phyloP scores from a whole-genome alignment of 1,140 invertebrate species.

The Aphaenogaster ashmeadi region DNA sequence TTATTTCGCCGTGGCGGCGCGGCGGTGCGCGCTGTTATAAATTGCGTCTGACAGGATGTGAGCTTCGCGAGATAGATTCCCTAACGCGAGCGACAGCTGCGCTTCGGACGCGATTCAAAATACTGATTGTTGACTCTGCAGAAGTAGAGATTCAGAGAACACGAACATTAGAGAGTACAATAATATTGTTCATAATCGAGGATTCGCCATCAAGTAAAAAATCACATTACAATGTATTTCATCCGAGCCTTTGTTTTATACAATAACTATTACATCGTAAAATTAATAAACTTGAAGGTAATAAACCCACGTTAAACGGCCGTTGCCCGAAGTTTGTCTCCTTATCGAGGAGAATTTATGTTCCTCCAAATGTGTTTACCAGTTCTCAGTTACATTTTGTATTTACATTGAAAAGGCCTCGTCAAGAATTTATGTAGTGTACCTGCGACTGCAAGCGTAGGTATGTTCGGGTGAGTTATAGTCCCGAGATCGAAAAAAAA shows the following conservation, averaged over 20 bases:
- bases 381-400: conserved; percentile 32
- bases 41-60: conserved; percentile 38
- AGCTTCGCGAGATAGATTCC: conserved; percentile 36
- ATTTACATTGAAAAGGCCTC: conserved; percentile 31
- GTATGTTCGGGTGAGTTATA: conserved; percentile 24
- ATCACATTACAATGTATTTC: background rate
- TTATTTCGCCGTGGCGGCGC: conserved; percentile 26
- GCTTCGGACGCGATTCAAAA: conserved; percentile 15
- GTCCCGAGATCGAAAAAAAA: conserved; percentile 1
- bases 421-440: conserved; percentile 15
- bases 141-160: background rate
- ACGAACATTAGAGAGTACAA: background rate
- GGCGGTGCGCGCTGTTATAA: conserved; percentile 17
- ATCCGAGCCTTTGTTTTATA: background rate
- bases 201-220: background rate
- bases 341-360: conserved; percentile 11
- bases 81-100: conserved; percentile 33
- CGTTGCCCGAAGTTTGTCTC: background rate
- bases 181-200: background rate
- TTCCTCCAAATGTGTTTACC: background rate
- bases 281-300: background rate
- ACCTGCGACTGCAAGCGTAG: background rate
- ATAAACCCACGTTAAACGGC: background rate
- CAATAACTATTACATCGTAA: background rate
- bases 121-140: background rate